Percentiles rank a stretch among this genome's conserved stretches.
These are phyloP conservation scores for Drepana falcataria DNA, from an alignment of 2,888 invertebrate species.

Conservation along the genomic window DNA sequence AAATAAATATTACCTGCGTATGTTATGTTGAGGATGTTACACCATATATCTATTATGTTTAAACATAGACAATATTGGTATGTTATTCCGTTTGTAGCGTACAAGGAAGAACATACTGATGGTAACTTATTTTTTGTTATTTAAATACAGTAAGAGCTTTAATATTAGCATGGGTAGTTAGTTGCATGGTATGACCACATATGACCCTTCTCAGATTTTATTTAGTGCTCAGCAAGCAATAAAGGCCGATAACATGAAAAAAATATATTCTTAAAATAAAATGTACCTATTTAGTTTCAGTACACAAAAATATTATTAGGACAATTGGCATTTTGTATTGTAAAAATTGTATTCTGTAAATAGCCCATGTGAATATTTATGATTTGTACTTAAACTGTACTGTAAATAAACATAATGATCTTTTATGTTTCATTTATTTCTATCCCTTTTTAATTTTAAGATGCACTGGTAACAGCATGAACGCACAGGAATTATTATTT, in stretches of 20 bases:
- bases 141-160: slow-evolving; percentile 36
- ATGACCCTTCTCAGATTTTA: slow-evolving; percentile 21
- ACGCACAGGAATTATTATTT: slow-evolving; percentile 20
- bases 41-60: slow-evolving; percentile 11
- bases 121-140: slow-evolving; percentile 52
- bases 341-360: slow-evolving; percentile 43
- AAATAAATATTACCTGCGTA: background rate
- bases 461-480: slow-evolving; percentile 33
- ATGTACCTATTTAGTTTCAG: too few relatives aligned
- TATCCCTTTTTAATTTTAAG: slow-evolving; percentile 27
- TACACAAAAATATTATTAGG: too few relatives aligned
- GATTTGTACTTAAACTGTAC: slow-evolving; percentile 34
- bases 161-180: slow-evolving; percentile 50
- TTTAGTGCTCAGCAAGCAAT: too few relatives aligned
- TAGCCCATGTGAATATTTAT: slow-evolving; percentile 62
- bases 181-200: slow-evolving; percentile 46
- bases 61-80: slow-evolving; percentile 17
- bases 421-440: slow-evolving; percentile 67
- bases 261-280: too few relatives aligned
- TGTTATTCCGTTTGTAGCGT: background rate
- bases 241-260: too few relatives aligned
- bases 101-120: slow-evolving; percentile 36
- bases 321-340: slow-evolving; percentile 21
- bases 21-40: background rate
- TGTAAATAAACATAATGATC: slow-evolving; percentile 50